Conservation (phyloP, 1,140 invertebrate species). For the Ceratoteleas bidentatus region DNA sequence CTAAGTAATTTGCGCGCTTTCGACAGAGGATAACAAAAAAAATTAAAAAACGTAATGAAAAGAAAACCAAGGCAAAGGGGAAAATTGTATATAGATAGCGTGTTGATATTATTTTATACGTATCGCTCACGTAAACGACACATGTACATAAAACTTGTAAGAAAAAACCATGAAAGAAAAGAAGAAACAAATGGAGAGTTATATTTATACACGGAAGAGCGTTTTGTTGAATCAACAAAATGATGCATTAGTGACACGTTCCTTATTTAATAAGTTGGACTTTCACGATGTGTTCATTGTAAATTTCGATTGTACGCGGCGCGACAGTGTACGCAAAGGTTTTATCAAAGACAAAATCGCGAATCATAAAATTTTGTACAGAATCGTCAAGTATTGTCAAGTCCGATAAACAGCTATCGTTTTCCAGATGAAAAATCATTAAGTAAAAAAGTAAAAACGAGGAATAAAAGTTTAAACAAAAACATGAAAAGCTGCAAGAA, state of each 20-base stretch:
- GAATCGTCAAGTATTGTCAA: conserved; percentile 58
- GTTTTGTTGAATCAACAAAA: conserved; percentile 64
- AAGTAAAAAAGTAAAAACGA: conserved; percentile 6
- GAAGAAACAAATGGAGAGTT: conserved; percentile 47
- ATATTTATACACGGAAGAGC: conserved; percentile 53
- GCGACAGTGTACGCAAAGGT: conserved; percentile 33
- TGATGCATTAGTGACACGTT: conserved; percentile 49
- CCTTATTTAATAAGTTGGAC: conserved; percentile 58
- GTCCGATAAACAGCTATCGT: conserved; percentile 66
- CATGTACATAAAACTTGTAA: conserved; percentile 65
- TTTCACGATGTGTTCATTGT: conserved; percentile 57
- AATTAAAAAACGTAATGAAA: neutral
- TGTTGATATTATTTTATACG: conserved; percentile 67
- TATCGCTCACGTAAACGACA: conserved; percentile 50
- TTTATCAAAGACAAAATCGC: conserved; percentile 35
- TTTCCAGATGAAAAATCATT: conserved; percentile 57
- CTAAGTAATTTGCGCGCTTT: conserved; percentile 48
- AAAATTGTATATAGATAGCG: conserved; percentile 61
- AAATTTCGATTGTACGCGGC: conserved; percentile 46
- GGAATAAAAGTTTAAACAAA: no score
- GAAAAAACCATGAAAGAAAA: conserved; percentile 46
- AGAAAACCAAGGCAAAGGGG: neutral
- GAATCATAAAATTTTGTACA: conserved; percentile 59
- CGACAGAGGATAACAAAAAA: conserved; percentile 7
- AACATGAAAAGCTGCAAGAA: no score